A percentile compares a stretch with the other conserved stretches of the same genome.
Evolutionary conservation across 1,140 invertebrate genomes (phyloP).

Genomic region (Stegodyphus dumicola): DNA sequence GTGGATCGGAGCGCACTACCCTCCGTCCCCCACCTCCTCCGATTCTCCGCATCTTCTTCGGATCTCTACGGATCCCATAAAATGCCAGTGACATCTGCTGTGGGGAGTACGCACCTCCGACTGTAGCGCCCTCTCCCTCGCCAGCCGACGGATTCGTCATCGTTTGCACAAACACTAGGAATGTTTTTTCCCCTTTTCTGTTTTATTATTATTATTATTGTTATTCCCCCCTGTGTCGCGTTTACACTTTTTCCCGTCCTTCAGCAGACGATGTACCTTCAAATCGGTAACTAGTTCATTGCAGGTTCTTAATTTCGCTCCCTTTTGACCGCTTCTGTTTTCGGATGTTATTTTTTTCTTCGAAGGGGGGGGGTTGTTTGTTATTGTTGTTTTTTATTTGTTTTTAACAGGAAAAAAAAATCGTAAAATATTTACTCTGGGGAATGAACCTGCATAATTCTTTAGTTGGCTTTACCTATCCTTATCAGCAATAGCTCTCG

Average conservation of each 20-base stretch:
- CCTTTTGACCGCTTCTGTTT: too few species aligned
- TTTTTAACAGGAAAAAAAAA: too few species aligned
- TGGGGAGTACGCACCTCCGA: slow-evolving; percentile 40
- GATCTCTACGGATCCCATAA: slow-evolving; percentile 57
- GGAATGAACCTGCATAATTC: too few species aligned
- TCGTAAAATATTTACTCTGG: too few species aligned
- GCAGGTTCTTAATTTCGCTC: too few species aligned
- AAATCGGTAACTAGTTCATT: background rate
- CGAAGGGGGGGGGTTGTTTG: too few species aligned
- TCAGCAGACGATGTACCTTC: background rate
- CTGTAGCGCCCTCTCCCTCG: background rate
- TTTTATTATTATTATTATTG: background rate
- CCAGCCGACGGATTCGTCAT: slow-evolving; percentile 32
- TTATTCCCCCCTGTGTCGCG: too few species aligned
- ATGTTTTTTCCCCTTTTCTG: background rate
- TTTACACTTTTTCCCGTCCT: background rate
- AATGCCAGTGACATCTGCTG: slow-evolving; percentile 60
- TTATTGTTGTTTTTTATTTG: too few species aligned
- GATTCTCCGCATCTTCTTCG: slow-evolving; percentile 15
- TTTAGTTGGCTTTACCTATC: too few species aligned
- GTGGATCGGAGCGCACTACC: slow-evolving; percentile 1
- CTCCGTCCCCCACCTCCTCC: slow-evolving; percentile 14
- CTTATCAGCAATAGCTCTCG: too few species aligned
- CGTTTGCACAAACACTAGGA: slow-evolving; percentile 31
- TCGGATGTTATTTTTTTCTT: too few species aligned